Evolutionary conservation across 1,140 invertebrate species (phyloP).

Genomic region (Drosophila suzukii): DNA sequence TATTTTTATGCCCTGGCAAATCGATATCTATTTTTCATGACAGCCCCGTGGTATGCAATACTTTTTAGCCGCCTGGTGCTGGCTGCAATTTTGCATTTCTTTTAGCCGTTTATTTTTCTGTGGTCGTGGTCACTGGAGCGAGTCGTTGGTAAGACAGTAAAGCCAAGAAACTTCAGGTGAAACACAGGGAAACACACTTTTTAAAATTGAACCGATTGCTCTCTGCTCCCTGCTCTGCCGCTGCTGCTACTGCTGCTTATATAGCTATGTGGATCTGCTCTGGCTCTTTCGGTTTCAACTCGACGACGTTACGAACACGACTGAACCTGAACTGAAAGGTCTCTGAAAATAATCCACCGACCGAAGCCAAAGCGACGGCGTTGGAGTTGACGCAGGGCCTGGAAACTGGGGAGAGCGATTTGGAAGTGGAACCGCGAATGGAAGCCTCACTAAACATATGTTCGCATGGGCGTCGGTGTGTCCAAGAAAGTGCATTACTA

Average conservation of each 20-base stretch:
- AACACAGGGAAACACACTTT: constrained; percentile 66
- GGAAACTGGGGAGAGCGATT: constrained; percentile 52
- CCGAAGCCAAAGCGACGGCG: constrained; percentile 70
- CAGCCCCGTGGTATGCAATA: constrained; percentile 77
- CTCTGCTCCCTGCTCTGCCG: constrained; percentile 39
- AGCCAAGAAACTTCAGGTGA: constrained; percentile 39
- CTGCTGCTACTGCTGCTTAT: constrained; percentile 42
- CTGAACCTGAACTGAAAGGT: constrained; percentile 56
- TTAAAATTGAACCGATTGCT: constrained; percentile 53
- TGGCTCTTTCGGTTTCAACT: constrained; percentile 56
- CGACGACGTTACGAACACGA: constrained; percentile 75
- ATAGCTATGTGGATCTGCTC: constrained; percentile 16
- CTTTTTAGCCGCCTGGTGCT: constrained; percentile 50
- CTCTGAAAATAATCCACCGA: constrained; percentile 24
- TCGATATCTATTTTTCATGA: constrained; percentile 77
- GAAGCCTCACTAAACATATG: constrained; percentile 44
- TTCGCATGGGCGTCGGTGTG: constrained; percentile 41
- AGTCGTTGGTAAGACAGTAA: constrained; percentile 39
- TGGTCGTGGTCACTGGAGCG: constrained; percentile 60
- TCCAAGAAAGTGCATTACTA: background rate
- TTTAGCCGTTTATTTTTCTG: constrained; percentile 18
- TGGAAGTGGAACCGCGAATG: constrained; percentile 25
- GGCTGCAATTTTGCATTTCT: constrained; percentile 26
- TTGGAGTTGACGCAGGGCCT: constrained; percentile 81
- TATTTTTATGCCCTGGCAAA: constrained; percentile 51